Conservation (phyloP, 1,140 invertebrate species). For the Helicoverpa armigera region DNA sequence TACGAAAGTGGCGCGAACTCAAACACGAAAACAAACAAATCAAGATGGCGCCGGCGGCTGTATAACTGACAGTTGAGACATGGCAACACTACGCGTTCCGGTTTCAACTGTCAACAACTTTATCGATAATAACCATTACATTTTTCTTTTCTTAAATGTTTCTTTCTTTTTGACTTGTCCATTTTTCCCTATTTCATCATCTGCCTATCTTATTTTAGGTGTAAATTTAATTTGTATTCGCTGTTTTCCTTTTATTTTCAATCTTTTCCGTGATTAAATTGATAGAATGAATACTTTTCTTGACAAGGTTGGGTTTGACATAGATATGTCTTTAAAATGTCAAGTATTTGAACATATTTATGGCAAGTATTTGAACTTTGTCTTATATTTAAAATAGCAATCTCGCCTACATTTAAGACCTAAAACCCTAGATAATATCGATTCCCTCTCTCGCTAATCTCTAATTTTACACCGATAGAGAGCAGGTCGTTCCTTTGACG, state of each 20-base stretch:
- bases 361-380: too few species aligned
- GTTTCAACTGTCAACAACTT: not conserved
- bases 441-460: conserved; percentile 33
- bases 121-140: conserved; percentile 20
- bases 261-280: not conserved
- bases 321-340: too few species aligned
- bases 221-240: not conserved
- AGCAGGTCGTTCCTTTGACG: conserved; percentile 67
- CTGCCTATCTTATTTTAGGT: too few species aligned
- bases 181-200: not conserved
- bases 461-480: conserved; percentile 47
- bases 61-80: conserved; percentile 11
- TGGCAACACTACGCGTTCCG: not conserved
- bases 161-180: not conserved
- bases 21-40: conserved; percentile 18
- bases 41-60: conserved; percentile 19
- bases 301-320: too few species aligned
- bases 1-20: not conserved
- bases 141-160: conserved; percentile 14
- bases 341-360: too few species aligned
- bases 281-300: too few species aligned
- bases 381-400: too few species aligned
- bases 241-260: not conserved
- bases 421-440: not conserved
- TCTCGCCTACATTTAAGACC: too few species aligned